phyloP scores from a whole-genome alignment of 2,113 vertebrate genomes.

The Toxostoma redivivum region DNA sequence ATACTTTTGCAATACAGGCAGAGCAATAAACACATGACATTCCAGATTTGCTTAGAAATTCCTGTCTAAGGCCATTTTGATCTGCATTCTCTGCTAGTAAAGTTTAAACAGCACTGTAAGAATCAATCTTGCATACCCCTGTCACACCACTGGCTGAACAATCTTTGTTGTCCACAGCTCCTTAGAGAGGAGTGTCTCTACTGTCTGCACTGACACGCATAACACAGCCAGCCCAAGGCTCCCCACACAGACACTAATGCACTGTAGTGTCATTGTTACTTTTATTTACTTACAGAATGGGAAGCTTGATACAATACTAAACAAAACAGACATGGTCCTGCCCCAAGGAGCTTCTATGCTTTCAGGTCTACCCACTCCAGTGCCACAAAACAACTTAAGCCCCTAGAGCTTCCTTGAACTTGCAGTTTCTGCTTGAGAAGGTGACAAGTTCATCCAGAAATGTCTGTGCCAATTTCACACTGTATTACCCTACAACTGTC shows the following conservation, averaged over 20 bases:
- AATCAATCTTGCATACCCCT: constrained; percentile 21
- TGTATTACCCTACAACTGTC: neutral
- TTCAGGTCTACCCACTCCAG: neutral
- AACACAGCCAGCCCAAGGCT: neutral
- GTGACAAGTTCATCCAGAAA: neutral
- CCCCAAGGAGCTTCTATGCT: neutral
- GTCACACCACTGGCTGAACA: neutral
- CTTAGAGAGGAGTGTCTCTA: neutral
- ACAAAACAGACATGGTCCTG: neutral
- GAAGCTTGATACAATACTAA: neutral
- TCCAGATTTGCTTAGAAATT: neutral
- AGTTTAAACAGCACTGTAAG: neutral
- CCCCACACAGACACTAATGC: neutral
- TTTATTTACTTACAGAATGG: neutral
- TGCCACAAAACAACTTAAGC: neutral
- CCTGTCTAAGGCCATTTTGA: neutral
- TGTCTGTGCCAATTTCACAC: neutral
- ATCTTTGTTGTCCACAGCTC: neutral
- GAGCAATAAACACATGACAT: neutral
- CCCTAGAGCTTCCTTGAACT: neutral
- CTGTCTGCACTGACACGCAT: neutral
- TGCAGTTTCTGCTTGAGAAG: neutral
- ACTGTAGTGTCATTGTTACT: neutral
- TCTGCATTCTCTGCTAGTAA: neutral
- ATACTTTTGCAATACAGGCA: neutral